phyloP scores from a whole-genome alignment of 53 echinoderm and acorn worm species.

The Holothuria leucospilota region DNA sequence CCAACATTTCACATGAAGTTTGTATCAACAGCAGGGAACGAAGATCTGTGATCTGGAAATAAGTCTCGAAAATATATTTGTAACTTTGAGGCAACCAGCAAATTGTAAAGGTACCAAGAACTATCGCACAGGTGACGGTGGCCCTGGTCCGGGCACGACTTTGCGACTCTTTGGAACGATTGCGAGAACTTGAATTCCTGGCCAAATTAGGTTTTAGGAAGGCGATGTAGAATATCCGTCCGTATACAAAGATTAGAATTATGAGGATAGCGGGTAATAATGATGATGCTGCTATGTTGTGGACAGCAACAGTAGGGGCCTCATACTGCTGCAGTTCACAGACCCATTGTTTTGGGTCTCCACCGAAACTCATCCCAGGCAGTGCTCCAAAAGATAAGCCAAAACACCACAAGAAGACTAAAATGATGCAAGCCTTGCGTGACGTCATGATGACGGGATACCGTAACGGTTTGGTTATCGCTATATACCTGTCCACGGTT shows the following conservation, averaged over 20 bases:
- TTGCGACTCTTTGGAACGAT: too few species aligned
- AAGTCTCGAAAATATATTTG: slow-evolving; percentile 9
- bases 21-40: background rate
- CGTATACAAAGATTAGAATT: background rate
- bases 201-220: background rate
- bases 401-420: background rate
- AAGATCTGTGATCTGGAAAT: background rate
- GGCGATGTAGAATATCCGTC: slow-evolving; percentile 12
- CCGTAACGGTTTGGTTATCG: background rate
- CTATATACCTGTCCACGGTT: slow-evolving; percentile 17
- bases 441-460: slow-evolving; percentile 21
- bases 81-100: slow-evolving; percentile 15
- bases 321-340: slow-evolving; percentile 26
- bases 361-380: slow-evolving; percentile 12
- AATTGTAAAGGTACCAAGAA: background rate
- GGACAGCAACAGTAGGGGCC: background rate
- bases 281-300: background rate
- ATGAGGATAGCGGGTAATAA: background rate
- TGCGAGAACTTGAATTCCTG: too few species aligned
- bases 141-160: background rate
- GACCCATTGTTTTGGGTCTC: slow-evolving; percentile 27
- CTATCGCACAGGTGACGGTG: slow-evolving; percentile 4
- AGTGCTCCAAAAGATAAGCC: background rate
- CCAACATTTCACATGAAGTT: background rate
- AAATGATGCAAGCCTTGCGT: background rate